These are phyloP conservation scores for Allygus modestus DNA, from an alignment of 2,888 invertebrate species.

Conservation along the genomic window DNA sequence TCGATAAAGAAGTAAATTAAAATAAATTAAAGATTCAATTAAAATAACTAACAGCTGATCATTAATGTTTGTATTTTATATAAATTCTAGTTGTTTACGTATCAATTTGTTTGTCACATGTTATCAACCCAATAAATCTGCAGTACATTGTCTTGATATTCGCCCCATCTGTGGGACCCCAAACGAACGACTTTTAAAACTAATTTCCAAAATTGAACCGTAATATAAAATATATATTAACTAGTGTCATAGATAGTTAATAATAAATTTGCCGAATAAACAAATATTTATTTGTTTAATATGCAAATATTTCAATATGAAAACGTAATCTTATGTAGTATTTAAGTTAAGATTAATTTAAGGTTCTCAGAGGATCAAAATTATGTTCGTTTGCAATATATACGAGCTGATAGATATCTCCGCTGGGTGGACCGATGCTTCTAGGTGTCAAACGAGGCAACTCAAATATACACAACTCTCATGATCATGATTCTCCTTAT, in stretches of 20 bases:
- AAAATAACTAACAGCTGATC: not conserved
- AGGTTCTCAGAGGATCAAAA: not conserved
- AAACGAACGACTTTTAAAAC: not conserved
- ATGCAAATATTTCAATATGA: not conserved
- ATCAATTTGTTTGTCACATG: not conserved
- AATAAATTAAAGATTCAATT: too few species aligned
- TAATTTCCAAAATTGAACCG: too few species aligned
- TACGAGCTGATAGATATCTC: not conserved
- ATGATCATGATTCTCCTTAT: not conserved
- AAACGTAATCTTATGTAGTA: not conserved
- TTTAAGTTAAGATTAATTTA: not conserved
- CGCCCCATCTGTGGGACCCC: not conserved
- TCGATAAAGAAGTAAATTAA: too few species aligned
- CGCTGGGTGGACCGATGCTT: constrained; percentile 11
- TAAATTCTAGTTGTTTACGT: too few species aligned
- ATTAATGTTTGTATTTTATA: not conserved
- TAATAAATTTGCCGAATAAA: too few species aligned
- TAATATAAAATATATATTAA: too few species aligned
- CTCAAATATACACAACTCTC: not conserved
- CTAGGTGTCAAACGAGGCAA: constrained; percentile 23
- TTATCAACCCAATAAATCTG: not conserved
- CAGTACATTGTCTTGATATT: constrained; percentile 10
- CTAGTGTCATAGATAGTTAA: too few species aligned
- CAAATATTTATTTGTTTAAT: too few species aligned
- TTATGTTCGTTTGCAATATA: not conserved